These are phyloP conservation scores for Sarcoramphus papa DNA, from an alignment of 2,797 vertebrate genomes.

Conservation along the genomic window DNA sequence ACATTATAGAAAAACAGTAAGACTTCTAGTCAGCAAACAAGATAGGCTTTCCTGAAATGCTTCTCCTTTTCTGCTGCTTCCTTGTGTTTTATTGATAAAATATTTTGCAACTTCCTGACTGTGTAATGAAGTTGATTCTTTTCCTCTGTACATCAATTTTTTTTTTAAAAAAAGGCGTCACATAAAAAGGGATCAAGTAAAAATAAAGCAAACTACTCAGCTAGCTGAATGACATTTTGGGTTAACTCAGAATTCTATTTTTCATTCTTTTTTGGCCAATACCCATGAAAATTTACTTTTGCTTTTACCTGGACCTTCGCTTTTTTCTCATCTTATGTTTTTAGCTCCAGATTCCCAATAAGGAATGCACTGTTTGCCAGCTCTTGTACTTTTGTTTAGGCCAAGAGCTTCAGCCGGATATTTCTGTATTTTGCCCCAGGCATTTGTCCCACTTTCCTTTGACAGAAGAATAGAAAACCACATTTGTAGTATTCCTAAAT, in stretches of 20 bases:
- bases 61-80: neutral
- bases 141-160: neutral
- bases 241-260: neutral
- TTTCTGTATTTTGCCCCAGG: constrained; percentile 54
- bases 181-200: neutral
- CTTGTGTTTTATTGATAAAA: neutral
- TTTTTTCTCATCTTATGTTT: neutral
- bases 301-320: neutral
- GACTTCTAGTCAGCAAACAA: neutral
- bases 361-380: neutral
- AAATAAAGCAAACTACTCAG: neutral
- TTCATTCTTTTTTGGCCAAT: neutral
- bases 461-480: constrained; percentile 75
- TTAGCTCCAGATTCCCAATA: neutral
- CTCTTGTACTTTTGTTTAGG: constrained; percentile 57
- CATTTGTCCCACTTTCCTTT: constrained; percentile 72
- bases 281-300: neutral
- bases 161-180: neutral
- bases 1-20: neutral
- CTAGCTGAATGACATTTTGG: neutral
- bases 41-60: neutral
- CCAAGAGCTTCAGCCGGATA: constrained; percentile 55
- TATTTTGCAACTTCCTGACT: neutral
- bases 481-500: constrained; percentile 73
- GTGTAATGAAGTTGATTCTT: neutral